Conservation (phyloP, 1,140 invertebrate genomes). For the Pinna nobilis region DNA sequence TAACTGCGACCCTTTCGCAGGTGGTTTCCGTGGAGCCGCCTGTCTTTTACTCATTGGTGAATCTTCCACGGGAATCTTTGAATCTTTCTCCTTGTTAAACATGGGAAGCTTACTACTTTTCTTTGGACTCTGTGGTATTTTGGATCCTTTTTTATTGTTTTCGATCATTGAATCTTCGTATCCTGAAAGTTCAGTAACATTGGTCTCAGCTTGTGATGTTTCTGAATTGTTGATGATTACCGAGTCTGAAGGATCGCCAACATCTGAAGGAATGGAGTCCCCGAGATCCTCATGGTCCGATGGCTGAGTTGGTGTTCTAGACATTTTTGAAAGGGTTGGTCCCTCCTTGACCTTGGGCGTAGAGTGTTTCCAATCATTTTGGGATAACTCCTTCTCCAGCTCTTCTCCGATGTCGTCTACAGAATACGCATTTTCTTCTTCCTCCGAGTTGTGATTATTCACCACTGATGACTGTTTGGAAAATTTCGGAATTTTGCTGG, state of each 20-base stretch:
- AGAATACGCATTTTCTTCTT: too few species aligned
- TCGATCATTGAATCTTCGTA: conserved; percentile 2
- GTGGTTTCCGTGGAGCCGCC: too few species aligned
- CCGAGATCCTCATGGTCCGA: too few species aligned
- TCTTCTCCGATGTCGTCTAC: too few species aligned
- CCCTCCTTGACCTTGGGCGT: conserved; percentile 5
- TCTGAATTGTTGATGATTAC: neutral
- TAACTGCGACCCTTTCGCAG: too few species aligned
- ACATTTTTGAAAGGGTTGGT: neutral
- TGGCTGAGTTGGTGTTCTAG: neutral
- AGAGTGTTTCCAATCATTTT: conserved; percentile 6
- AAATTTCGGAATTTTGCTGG: neutral
- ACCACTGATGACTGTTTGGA: neutral
- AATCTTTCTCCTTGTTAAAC: conserved; percentile 6
- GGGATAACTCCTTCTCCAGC: too few species aligned
- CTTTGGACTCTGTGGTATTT: conserved; percentile 27
- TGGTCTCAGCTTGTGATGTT: conserved; percentile 1
- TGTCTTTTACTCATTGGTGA: too few species aligned
- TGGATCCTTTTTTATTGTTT: neutral
- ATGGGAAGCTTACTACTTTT: conserved; percentile 10
- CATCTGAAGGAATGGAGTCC: too few species aligned
- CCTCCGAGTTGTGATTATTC: conserved; percentile 3
- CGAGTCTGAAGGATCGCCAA: neutral
- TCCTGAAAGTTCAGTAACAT: conserved; percentile 5
- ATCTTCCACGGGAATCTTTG: too few species aligned